These are phyloP conservation scores for Dinomys branickii DNA, from an alignment of 2,113 vertebrate species.

Conservation along the genomic window DNA sequence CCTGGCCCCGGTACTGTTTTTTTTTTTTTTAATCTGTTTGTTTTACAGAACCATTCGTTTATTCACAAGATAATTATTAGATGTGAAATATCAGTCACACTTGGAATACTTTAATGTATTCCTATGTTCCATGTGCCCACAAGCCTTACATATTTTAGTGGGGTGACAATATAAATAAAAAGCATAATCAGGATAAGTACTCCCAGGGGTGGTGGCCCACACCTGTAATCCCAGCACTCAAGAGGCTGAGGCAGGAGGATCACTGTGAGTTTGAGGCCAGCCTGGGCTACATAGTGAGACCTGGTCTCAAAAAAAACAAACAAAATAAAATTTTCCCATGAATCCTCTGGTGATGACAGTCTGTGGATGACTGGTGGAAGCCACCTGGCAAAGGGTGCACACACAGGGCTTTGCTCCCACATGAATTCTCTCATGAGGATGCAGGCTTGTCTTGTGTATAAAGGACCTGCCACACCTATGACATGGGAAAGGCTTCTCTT, in stretches of 20 bases:
- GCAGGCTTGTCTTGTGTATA: not conserved
- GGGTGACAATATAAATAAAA: not conserved
- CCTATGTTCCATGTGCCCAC: not conserved
- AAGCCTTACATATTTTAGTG: not conserved
- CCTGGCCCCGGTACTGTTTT: too few relatives aligned
- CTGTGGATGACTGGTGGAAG: not conserved
- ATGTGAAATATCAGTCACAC: not conserved
- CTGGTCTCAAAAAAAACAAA: not conserved
- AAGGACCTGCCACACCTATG: not conserved
- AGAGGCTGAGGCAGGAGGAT: not conserved
- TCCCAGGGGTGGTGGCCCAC: not conserved
- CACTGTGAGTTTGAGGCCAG: not conserved
- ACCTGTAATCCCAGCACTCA: not conserved
- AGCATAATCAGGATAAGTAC: not conserved
- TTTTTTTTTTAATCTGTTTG: not conserved
- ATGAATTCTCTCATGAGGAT: not conserved
- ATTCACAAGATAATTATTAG: not conserved
- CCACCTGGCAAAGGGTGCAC: too few relatives aligned
- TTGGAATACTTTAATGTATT: not conserved
- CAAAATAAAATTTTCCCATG: not conserved
- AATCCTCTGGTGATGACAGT: not conserved
- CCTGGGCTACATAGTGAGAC: not conserved
- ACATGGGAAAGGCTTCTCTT: not conserved
- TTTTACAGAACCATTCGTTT: not conserved
- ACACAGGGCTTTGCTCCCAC: not conserved